These are phyloP conservation scores for Eupeodes luniger DNA, from an alignment of 2,888 invertebrate species.

Conservation along the genomic window DNA sequence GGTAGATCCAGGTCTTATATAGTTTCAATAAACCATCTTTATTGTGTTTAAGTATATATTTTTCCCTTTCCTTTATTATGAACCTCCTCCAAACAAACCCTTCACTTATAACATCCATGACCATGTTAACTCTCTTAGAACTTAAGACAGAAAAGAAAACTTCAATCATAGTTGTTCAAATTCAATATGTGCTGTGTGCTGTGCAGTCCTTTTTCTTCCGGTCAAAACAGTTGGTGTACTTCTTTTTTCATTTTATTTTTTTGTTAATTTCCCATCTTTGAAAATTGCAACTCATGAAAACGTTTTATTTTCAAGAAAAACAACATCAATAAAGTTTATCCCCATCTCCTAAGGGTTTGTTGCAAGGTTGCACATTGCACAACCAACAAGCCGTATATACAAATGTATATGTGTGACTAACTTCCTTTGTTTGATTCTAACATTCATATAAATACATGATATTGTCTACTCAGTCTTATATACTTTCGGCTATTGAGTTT, in stretches of 20 bases:
- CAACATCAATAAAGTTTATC: background rate
- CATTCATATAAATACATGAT: background rate
- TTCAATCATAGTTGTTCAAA: background rate
- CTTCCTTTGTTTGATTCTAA: constrained; percentile 4
- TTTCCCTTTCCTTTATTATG: too few species aligned
- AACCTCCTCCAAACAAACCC: background rate
- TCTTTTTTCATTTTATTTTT: background rate
- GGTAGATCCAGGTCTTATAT: too few species aligned
- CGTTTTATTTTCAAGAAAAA: constrained; percentile 11
- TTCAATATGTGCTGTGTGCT: background rate
- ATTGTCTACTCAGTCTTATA: background rate
- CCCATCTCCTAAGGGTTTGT: background rate
- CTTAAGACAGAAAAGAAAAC: background rate
- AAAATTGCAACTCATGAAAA: constrained; percentile 27
- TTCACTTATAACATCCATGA: too few species aligned
- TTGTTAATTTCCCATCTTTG: constrained; percentile 10
- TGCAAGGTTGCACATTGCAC: background rate
- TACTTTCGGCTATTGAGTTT: constrained; percentile 8
- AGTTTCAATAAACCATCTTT: too few species aligned
- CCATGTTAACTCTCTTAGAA: background rate
- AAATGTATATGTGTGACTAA: background rate
- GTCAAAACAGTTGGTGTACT: background rate
- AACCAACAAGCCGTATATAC: background rate
- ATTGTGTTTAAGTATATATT: too few species aligned
- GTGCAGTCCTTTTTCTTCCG: background rate